Conservation (phyloP, 2,888 invertebrate genomes). For the Conomelus anceps region DNA sequence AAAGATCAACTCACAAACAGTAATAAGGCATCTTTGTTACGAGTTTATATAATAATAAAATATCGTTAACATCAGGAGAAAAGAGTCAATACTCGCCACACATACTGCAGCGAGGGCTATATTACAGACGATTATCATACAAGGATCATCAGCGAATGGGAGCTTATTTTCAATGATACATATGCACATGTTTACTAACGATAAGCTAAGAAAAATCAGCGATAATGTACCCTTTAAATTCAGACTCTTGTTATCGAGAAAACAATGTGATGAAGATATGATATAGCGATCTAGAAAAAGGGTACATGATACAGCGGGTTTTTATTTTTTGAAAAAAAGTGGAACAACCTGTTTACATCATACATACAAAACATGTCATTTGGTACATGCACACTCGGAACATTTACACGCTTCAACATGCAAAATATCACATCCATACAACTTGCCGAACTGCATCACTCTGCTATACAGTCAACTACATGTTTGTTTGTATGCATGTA, state of each 20-base stretch:
- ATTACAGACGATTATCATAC: background rate
- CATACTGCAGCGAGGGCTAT: background rate
- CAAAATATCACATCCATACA: slow-evolving; percentile 26
- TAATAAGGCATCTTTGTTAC: slow-evolving; percentile 35
- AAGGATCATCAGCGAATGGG: background rate
- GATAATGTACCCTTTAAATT: slow-evolving; percentile 32
- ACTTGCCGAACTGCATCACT: slow-evolving; percentile 27
- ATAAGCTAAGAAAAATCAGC: slow-evolving; percentile 30
- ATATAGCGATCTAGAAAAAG: background rate
- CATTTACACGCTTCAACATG: background rate
- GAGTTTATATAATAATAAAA: slow-evolving; percentile 30
- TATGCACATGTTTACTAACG: background rate
- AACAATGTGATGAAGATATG: background rate
- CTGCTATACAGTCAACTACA: slow-evolving; percentile 1
- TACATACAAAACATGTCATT: too few species aligned
- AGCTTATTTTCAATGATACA: background rate
- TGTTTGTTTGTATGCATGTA: background rate
- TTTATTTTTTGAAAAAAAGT: background rate
- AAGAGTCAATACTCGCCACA: background rate
- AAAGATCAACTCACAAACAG: slow-evolving; percentile 31
- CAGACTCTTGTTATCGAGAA: slow-evolving; percentile 20
- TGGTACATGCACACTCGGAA: background rate
- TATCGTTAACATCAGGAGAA: slow-evolving; percentile 22
- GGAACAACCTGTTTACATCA: background rate
- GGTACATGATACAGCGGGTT: background rate